Conservation (phyloP, 2,113 vertebrate species). For the Buteo buteo region DNA sequence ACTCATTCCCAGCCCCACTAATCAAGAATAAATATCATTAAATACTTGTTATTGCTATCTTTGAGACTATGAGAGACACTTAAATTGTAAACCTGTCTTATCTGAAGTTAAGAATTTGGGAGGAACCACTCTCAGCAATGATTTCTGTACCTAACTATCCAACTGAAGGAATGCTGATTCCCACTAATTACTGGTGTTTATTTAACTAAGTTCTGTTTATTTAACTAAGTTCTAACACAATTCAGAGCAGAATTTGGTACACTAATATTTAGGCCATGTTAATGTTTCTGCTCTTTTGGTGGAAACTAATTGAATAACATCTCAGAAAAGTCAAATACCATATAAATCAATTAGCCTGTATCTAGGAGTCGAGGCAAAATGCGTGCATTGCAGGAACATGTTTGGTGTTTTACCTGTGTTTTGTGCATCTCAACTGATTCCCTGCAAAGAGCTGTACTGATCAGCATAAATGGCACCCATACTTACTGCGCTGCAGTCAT, state of each 20-base stretch:
- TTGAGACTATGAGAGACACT: neutral
- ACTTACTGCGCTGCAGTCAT: neutral
- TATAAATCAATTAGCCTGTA: neutral
- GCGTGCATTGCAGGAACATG: fast-evolving
- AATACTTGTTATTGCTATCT: neutral
- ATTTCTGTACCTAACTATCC: neutral
- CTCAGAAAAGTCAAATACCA: neutral
- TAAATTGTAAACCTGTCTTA: neutral
- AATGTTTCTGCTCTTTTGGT: neutral
- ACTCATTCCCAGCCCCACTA: neutral
- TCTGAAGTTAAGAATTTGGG: neutral
- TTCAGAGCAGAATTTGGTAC: neutral
- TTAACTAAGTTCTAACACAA: neutral
- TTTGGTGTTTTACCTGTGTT: neutral
- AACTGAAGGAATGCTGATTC: neutral
- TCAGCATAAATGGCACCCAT: neutral
- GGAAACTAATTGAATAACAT: neutral
- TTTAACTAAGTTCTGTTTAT: neutral
- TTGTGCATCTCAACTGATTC: neutral
- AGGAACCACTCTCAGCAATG: neutral
- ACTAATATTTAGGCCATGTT: neutral
- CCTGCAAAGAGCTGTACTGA: neutral
- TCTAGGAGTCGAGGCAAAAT: neutral
- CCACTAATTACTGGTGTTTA: neutral
- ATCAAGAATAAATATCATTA: neutral